Evolutionary conservation across 2,888 invertebrate genomes (phyloP), one percentile per base, ranked within the genome.

Genomic region (Cataglyphis cursor): DNA sequence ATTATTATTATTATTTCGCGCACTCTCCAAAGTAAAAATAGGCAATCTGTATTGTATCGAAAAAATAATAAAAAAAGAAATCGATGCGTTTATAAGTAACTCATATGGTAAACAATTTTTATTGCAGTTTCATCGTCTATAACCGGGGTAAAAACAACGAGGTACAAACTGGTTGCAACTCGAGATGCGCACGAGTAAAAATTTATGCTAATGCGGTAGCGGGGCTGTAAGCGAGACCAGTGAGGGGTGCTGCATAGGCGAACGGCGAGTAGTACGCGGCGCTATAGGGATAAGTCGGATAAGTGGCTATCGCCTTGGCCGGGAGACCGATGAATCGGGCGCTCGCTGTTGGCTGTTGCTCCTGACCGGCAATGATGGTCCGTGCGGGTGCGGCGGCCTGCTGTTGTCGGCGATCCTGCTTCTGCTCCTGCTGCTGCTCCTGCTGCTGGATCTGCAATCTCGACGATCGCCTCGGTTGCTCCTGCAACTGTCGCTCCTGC

Each of bases 391-490:
- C 57, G 15, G n/a, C 38, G 10, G 59, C 6, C 64, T 59, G 48
- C 64, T 59, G 48, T 81, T 75, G 57, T 66, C 76, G 85, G n/a
- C 76, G 85, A n/a, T 78, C 81, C 41, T 81, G 76, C 28, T 28
- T 1, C 28, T 28, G 28, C 2, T 28, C 28, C 28, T 28, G 28
- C 24, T 54, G 94, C 90, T 28, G 95, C 94, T n/a, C 95, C 95
- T 44, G 95, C 90, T 21, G 95, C 90, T 88, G 87, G 15, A 62
- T 35, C 61, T 84, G 82, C 24, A 76, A 31, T 44, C 74, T 94
- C 95, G 90, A 94, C 94, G 15, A 95, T 95, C 59, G 96, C 95
- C 74, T 96, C 95, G 74, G 95, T 95, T 24, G 96, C 95, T 82
- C 95, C 94, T 95, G 96, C 95, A n/a, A 24, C 4, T 89, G 85